Evolutionary conservation across 2,888 invertebrate genomes (phyloP), one percentile per base, ranked within the genome.

Genomic region (Oscheius sp.): DNA sequence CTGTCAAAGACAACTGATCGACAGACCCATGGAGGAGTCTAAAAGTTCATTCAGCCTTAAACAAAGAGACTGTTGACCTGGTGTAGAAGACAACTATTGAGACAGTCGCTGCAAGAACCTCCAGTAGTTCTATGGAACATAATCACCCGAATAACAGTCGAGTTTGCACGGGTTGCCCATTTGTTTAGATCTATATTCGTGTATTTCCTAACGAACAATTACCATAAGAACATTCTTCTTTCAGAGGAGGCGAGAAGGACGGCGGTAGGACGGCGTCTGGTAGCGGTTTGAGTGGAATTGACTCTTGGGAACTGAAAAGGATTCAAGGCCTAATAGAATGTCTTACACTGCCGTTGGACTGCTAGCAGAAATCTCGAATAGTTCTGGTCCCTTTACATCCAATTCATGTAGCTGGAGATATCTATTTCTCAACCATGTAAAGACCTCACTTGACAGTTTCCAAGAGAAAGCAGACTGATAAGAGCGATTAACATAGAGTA

Each of bases 71-170:
- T 3, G 29, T 2, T 70, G 13, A 71, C 71, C 60, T 71, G 71
- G 10, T 59, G 48, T n/a, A 50, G 5, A n/a, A 33, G 13, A 59
- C 71, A 71, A 11, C 21, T 71, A 11, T 37, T 37, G 11, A 71
- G 33, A 48, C 71, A 71, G 3, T 71, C 62, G 21, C 21, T 33
- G 47, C 71, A 71, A n/a, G 13, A 33, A 10, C 33, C 51, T 29
- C 71, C 71, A 13, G 71, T 71, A 21, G 35, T 50, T 42, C 71
- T 42, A 2, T 71, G 42, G 35, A 71, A 71, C 71, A 71, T 71
- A 1, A 71, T 48, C 4, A 60, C 71, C 32, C 53, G 60, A n/a
- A 37, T 48, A 21, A 71, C 47, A n/a, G 42, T 51, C 21, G 71
- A 37, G 9, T 71, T 33, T 21, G 21, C 33, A 50, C 60, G 71